Base-by-base conservation (phyloP, 2,113 vertebrate species). In the Hemibagrus wyckioides region DNA sequence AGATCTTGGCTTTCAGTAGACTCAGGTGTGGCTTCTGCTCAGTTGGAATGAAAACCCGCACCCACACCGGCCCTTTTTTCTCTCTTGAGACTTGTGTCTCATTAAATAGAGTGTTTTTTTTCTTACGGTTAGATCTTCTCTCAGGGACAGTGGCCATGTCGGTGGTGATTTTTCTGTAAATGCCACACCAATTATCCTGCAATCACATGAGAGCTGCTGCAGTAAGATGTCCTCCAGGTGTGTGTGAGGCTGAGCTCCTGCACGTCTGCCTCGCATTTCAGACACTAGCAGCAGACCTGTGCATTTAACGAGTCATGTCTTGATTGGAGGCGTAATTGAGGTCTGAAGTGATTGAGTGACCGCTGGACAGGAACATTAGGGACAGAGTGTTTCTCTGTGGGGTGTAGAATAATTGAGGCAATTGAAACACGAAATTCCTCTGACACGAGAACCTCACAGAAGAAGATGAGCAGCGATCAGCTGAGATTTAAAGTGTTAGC, bases 401-500 rank as follows among this genome's bases (percentile, higher is more conserved):
- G 44, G 59, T 57, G 80, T 48, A 85, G 36, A 76, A 50, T 90
- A 90, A 90, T 84, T 88, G 30, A 89, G 93, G 75, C n/a, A n/a
- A n/a, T n/a, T n/a, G 56, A 88, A 57, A 87, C 83, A 83, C n/a
- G 79, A 76, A 86, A 77, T 39, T n/a, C 39, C 15, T 33, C 83
- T 80, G 80, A 90, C 86, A 86, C 19, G 15, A 84, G 50, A 59
- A 61, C 41, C 65, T 69, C 57, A 57, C 30, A 73, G 65, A 84
- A 86, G 54, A 82, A 65, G 41, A 81, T 7, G 48, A 48, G 30
- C 9, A 10, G 36, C 87, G 44, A 56, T 81, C 81, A 76, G 33
- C 33, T 76, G 39, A 48, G 71, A 48, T 48, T 48, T n/a, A 73
- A 19, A 4, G 57, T 59, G 52, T 52, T 25, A 56, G 84, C 54